Percentiles rank a stretch among this genome's conserved stretches.
phyloP scores from a whole-genome alignment of 1,140 invertebrate genomes.

The Nylanderia fulva region DNA sequence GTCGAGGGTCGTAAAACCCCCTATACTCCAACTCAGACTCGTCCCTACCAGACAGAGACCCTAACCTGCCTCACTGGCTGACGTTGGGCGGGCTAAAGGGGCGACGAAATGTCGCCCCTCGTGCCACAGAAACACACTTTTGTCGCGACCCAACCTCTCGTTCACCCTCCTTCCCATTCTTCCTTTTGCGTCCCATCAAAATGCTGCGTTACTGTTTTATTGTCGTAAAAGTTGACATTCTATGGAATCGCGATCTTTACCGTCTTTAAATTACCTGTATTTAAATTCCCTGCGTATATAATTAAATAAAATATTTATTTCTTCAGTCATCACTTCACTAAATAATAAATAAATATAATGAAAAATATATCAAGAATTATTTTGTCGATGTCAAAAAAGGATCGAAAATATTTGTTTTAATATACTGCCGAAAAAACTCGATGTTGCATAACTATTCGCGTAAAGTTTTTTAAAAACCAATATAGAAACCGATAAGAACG shows the following conservation, averaged over 20 bases:
- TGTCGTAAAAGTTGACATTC: conserved; percentile 30
- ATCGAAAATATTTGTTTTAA: not conserved
- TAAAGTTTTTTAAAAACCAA: not conserved
- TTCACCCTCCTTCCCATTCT: conserved; percentile 30
- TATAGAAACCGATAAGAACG: not conserved
- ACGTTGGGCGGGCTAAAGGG: conserved; percentile 68
- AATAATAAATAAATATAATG: not conserved
- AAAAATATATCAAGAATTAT: not conserved
- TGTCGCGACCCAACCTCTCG: conserved; percentile 48
- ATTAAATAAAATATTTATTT: not conserved
- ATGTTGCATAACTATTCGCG: not conserved
- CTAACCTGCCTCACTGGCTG: conserved; percentile 75
- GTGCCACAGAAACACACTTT: conserved; percentile 83
- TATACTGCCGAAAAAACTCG: not conserved
- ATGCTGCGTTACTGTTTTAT: conserved; percentile 3
- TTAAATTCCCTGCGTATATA: not conserved
- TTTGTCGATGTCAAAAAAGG: not conserved
- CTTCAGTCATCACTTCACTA: no score
- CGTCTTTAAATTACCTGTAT: not conserved
- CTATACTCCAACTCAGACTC: conserved; percentile 68
- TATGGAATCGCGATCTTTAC: conserved; percentile 38
- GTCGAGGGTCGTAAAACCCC: conserved; percentile 80
- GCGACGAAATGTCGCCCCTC: conserved; percentile 69
- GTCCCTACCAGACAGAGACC: conserved; percentile 72
- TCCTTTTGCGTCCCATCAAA: not conserved